Base-by-base conservation (phyloP, 2,888 invertebrate species). In the Clanis bilineata region DNA sequence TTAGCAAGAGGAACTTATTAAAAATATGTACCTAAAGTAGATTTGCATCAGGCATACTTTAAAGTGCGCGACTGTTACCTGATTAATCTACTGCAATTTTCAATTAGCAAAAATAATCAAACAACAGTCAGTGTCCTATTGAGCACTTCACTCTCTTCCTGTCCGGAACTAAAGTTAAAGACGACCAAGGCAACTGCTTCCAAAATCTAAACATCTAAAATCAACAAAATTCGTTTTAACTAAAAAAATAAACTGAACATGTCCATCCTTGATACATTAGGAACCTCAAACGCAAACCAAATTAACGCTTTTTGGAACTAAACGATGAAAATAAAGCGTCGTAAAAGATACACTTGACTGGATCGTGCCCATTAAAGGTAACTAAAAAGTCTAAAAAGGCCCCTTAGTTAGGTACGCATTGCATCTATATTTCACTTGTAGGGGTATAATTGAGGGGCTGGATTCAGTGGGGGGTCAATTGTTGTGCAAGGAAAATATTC, bases 351-450 rank as follows among this genome's bases (percentile, higher is more conserved):
- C 59, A 36, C 18, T 57, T 44, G 55, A 36, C 43, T 54, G 58
- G 41, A 41, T 58, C 59, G 32, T 45, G 32, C 18, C 41, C 32
- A 41, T 54, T 55, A 59, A 55, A 51, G 55, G 22, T 54, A 55
- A 54, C 28, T 25, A 36, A 39, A 41, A 55, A 55, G 43, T 51
- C 32, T 32, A 45, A 36, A 45, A 45, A 47, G 15, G 25, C 10
- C 44, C 22, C 12, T 12, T 47, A 47, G 25, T 28, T 47, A 47
- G 25, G 18, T 15, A 18, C 51, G 51, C 51, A 32, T 51, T 51
- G 51, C 51, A 51, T 9, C 18, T 32, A 9, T 32, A 51, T 15
- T 32, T 51, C 9, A 15, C 28, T 28, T 47, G 47, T 47, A 28
- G 25, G 15, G 47, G 6, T 38, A 38, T 22, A 21, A 7, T 23